Evolutionary conservation across 2,888 invertebrate genomes (phyloP), one percentile per base, ranked within the genome.

Genomic region (Halictus ligatus): DNA sequence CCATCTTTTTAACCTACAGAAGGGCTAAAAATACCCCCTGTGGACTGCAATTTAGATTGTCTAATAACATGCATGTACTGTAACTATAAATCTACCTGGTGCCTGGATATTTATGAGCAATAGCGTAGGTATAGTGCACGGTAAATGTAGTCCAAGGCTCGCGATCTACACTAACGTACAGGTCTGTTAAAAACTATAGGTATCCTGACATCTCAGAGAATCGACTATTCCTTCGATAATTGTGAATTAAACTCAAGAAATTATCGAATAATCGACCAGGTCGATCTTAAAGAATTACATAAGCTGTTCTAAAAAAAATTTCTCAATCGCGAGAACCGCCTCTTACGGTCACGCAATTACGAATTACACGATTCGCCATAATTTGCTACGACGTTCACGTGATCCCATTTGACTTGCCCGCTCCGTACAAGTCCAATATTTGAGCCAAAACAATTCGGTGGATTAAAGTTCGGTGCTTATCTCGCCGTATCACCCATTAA

Each of bases 141-240:
- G 69, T 35, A 35, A 69, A 69, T 69, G 69, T 69, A 69, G 69
- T 40, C 69, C 40, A 69, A 69, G 69, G 69, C 40, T 69, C 21
- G 69, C 21, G 35, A 35, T 35, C 40, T 69, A 1, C 40, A 21
- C 40, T 21, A 69, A 12, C 69, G 5, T 69, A 40, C 40, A 69
- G 69, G 18, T 40, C 29, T 21, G 10, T 69, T 69, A 69, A 4
- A 69, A 35, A 40, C 21, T 29, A 35, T 67, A 29, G 15, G 1
- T 7, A 21, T 67, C 21, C 35, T 69, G 1, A 21, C 5, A 40
- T 29, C 21, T 67, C 18, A 21, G 0, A 35, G 5, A 35, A 35
- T 35, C 35, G 4, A 5, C 35, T 35, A 5, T 35, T 35, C 35
- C 35, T 35, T 35, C 35, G 35, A 35, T 0, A 35, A 35, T 35